Percentiles rank a stretch among this genome's conserved stretches.
phyloP scores from a whole-genome alignment of 1,140 invertebrate species.

The Drosophila virilis region DNA sequence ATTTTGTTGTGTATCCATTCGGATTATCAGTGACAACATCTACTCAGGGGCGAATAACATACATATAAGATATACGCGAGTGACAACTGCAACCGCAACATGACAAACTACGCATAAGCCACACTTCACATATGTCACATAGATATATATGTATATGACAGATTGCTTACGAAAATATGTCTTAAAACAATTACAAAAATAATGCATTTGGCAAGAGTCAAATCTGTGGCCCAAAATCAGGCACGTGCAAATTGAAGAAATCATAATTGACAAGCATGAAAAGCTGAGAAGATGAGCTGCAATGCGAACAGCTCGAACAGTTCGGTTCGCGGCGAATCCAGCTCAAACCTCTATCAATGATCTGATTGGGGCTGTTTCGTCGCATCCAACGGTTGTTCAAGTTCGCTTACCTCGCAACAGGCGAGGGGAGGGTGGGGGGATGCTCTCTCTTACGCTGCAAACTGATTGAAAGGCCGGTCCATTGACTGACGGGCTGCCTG shows the following conservation, averaged over 20 bases:
- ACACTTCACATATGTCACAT: constrained; percentile 4
- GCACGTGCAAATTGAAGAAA: neutral
- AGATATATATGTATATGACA: neutral
- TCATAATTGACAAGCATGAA: neutral
- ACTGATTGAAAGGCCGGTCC: constrained; percentile 24
- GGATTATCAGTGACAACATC: constrained; percentile 2
- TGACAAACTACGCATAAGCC: constrained; percentile 11
- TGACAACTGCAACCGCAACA: constrained; percentile 9
- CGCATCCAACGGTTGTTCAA: constrained; percentile 19
- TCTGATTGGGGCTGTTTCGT: constrained; percentile 33
- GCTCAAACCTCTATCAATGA: constrained; percentile 49
- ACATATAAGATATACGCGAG: neutral
- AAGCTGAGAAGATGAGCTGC: neutral
- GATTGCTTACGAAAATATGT: neutral
- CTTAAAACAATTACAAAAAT: neutral
- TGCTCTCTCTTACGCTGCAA: constrained; percentile 8
- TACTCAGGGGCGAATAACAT: neutral
- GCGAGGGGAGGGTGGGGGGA: constrained; percentile 1
- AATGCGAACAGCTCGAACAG: neutral
- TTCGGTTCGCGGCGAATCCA: neutral
- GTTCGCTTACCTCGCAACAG: constrained; percentile 21
- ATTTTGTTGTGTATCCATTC: neutral
- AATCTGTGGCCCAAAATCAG: neutral
- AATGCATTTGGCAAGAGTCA: neutral
- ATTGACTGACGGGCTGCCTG: constrained; percentile 4